Evolutionary conservation across 2,797 vertebrate genomes (phyloP), one percentile per base, ranked within the genome.

Genomic region (Sparidentex hasta): DNA sequence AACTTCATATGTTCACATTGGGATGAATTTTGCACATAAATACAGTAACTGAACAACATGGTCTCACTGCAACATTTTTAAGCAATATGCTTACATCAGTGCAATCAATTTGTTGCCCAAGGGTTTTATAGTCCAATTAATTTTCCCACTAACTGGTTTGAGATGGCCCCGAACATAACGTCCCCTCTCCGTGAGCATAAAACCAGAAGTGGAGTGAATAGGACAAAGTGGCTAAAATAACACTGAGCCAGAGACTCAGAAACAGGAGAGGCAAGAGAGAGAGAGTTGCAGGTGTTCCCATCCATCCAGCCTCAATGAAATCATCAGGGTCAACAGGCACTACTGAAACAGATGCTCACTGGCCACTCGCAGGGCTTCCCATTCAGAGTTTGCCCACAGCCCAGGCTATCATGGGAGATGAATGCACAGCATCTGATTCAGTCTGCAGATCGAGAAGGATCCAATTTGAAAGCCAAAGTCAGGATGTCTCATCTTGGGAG

Each of bases 381-480:
- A 59, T 68, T 80, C 59, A 71, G n/a, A 13, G 0, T 74, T 71
- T 75, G 33, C 66, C 50, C 71, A 46, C 59, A 72, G 72, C 51
- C 80, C 46, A 33, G 11, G 23, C 65, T 74, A 13, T 85, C 81
- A 65, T 74, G 72, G 71, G 68, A 84, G 73, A 72, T 73, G 71
- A 85, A 82, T 55, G 65, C 61, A 72, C 51, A 44, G 50, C 3
- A 1, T 77, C 80, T 81, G 71, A 87, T 86, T 87, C 75, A 70
- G 79, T 76, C 67, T 66, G 61, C 59, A 13, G 38, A 71, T 65
- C 87, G 71, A 83, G 86, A 81, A 82, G 33, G 89, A 89, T 90
- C 76, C 81, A 83, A 87, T 89, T 74, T 86, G 63, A 84, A 87
- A 83, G 46, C 69, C 59, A 82, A 83, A 88, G 72, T 78, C 52